Conservation (phyloP, 2,797 vertebrate species). For the Gymnothorax javanicus region DNA sequence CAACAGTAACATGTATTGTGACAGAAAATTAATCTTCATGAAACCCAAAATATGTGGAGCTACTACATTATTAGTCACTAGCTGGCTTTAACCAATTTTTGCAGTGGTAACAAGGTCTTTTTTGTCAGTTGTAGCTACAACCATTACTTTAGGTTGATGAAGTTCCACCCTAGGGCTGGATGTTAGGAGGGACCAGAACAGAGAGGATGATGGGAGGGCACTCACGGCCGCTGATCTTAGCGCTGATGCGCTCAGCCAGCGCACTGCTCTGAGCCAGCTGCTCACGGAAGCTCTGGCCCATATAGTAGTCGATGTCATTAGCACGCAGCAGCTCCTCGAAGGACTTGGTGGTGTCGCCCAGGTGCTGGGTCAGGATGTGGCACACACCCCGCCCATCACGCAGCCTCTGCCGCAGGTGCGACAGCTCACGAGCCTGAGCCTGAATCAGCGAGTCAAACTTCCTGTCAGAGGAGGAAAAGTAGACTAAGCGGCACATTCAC, state of each 20-base stretch:
- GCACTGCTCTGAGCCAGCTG: conserved; percentile 82
- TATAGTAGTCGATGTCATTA: conserved; percentile 90
- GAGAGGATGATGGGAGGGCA: conserved; percentile 28
- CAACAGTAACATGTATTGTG: neutral
- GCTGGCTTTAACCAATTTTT: neutral
- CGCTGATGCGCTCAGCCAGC: conserved; percentile 71
- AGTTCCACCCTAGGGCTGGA: neutral
- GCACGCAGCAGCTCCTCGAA: conserved; percentile 89
- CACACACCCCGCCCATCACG: conserved; percentile 79
- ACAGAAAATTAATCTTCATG: neutral
- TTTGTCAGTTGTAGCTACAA: neutral
- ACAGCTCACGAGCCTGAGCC: conserved; percentile 91
- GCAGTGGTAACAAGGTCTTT: neutral
- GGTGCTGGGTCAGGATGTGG: conserved; percentile 80
- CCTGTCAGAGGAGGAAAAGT: conserved; percentile 57
- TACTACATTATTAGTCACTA: neutral
- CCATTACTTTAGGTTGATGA: neutral
- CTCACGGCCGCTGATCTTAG: conserved; percentile 82
- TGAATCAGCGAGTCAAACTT: conserved; percentile 88
- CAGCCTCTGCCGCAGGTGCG: conserved; percentile 83
- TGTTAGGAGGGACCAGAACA: neutral
- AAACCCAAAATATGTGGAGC: neutral
- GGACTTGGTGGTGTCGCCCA: conserved; percentile 78
- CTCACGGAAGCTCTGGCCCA: conserved; percentile 89
- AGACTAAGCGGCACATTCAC: neutral